Conservation (phyloP, 2,113 vertebrate genomes). For the Arenaria interpres region DNA sequence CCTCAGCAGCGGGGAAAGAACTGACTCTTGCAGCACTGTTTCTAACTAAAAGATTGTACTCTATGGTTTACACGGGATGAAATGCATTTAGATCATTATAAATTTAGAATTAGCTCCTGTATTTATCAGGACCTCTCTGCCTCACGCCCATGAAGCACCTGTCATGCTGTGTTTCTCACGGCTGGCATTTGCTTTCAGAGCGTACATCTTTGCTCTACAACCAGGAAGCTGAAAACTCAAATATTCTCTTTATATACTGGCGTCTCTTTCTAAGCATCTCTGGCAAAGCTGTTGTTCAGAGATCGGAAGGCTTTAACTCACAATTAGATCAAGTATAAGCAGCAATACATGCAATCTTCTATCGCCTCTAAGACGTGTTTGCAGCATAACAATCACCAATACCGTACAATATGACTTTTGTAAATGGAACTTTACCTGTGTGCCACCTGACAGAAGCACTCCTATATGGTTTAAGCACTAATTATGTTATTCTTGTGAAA, state of each 20-base stretch:
- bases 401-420: not conserved
- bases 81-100: not conserved
- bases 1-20: not conserved
- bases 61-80: fast-evolving
- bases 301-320: not conserved
- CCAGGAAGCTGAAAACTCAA: not conserved
- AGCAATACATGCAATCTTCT: not conserved
- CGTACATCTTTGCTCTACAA: not conserved
- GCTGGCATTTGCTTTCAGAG: not conserved
- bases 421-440: not conserved
- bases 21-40: not conserved
- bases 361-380: not conserved
- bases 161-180: fast-evolving
- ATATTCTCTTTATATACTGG: not conserved
- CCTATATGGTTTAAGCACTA: not conserved
- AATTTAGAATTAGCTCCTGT: not conserved
- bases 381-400: not conserved
- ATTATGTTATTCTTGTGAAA: conserved; percentile 46
- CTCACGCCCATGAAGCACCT: not conserved
- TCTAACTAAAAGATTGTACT: not conserved
- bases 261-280: not conserved
- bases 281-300: not conserved
- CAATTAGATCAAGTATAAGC: not conserved
- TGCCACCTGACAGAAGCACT: conserved; percentile 36
- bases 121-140: not conserved